Evolutionary conservation across 2,113 vertebrate genomes (phyloP).

Genomic region (Ranitomeya imitator): DNA sequence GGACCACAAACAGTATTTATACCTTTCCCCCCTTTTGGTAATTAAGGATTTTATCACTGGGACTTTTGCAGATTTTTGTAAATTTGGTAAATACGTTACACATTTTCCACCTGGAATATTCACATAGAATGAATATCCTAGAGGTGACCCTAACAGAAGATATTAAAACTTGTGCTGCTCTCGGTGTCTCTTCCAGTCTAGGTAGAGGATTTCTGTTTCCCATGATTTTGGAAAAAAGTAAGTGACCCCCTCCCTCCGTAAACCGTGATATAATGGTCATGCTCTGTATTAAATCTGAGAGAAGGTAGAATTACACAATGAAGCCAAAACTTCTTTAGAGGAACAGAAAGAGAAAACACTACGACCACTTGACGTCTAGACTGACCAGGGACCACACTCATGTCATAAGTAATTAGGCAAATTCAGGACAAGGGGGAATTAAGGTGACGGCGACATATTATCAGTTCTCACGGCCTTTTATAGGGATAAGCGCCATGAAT

Average conservation of each 20-base stretch:
- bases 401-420: neutral
- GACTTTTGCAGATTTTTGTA: too few relatives aligned
- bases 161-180: too few relatives aligned
- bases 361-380: conserved; percentile 15
- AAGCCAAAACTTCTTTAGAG: neutral
- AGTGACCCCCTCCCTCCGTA: too few relatives aligned
- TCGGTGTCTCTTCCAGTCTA: neutral
- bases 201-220: neutral
- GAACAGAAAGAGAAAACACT: conserved; percentile 10
- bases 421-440: neutral
- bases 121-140: too few relatives aligned
- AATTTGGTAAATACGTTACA: too few relatives aligned
- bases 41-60: too few relatives aligned
- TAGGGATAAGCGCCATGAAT: neutral
- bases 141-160: too few relatives aligned
- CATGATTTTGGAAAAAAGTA: neutral
- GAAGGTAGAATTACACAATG: neutral
- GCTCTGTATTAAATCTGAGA: neutral
- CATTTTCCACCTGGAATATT: too few relatives aligned
- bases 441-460: neutral
- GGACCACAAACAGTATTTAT: too few relatives aligned
- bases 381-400: neutral
- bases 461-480: neutral
- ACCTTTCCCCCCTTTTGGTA: too few relatives aligned
- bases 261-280: neutral